These are phyloP conservation scores for Scaptomyza montana DNA, from an alignment of 1,140 invertebrate species.

Conservation along the genomic window DNA sequence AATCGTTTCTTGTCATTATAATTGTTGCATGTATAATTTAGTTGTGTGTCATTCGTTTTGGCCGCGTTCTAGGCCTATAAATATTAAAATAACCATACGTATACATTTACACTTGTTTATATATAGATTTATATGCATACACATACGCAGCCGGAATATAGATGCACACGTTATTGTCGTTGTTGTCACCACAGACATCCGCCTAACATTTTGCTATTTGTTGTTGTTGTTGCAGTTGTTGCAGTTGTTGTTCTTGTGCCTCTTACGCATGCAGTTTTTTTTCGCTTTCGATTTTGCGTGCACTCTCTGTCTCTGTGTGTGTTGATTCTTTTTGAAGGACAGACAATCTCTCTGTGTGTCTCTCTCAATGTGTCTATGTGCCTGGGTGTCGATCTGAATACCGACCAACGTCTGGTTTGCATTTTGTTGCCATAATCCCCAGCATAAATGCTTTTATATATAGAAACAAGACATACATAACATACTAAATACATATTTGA, in stretches of 20 bases:
- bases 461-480: neutral
- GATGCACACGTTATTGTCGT: slow-evolving; percentile 65
- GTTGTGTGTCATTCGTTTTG: slow-evolving; percentile 16
- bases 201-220: slow-evolving; percentile 69
- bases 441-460: slow-evolving; percentile 3
- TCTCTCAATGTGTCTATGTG: slow-evolving; percentile 58
- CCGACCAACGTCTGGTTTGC: slow-evolving; percentile 53
- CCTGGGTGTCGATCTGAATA: slow-evolving; percentile 79
- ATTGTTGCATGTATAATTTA: slow-evolving; percentile 31
- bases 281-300: slow-evolving; percentile 69
- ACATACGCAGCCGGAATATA: slow-evolving; percentile 55
- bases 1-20: slow-evolving; percentile 2
- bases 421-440: slow-evolving; percentile 29
- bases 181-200: slow-evolving; percentile 57
- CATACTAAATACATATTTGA: slow-evolving; percentile 4
- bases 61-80: slow-evolving; percentile 61
- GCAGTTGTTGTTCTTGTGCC: slow-evolving; percentile 21
- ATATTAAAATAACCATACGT: slow-evolving; percentile 48
- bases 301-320: slow-evolving; percentile 21
- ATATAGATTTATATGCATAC: no score
- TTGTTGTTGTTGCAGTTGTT: slow-evolving; percentile 25
- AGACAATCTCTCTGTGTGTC: slow-evolving; percentile 55
- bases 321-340: slow-evolving; percentile 78
- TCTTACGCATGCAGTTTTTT: slow-evolving; percentile 75
- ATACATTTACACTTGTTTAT: slow-evolving; percentile 9